Evolutionary conservation across 2,888 invertebrate species (phyloP), one percentile per base, ranked within the genome.

Genomic region (Andricus curvator): DNA sequence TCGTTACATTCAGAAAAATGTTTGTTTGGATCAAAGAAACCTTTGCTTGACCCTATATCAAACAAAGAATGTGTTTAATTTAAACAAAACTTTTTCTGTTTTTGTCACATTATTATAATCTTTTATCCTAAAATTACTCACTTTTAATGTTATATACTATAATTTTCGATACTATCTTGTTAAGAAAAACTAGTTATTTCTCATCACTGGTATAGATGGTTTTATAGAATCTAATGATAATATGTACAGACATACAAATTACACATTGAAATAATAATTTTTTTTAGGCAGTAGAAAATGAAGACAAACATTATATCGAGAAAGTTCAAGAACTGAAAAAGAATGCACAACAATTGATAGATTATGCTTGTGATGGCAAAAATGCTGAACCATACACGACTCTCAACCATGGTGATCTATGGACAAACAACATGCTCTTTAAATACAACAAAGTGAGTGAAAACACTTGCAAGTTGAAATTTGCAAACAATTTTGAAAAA

Each of bases 381-480:
- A 78, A 77, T 8, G 87, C 86, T 4, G 88, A 88, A 80, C 88
- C 88, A 0, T 88, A 86, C 60, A 80, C 86, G 11, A 86, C 86
- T 41, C 20, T 88, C 0, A 83, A 83, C 15, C 88, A 88, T 9
- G 88, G 88, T 11, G 88, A 88, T 68, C 78, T 70, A 66, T 88
- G 88, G 87, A 85, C 85, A 5, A 86, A 85, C 20, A 88, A 88
- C 78, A 84, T 87, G 78, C 79, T 88, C 15, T 88, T 86, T 66
- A 86, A 83, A 76, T 88, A 88, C 68, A 81, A 84, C 0, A 37
- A 87, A 85, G 87, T 88, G 80, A 62, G 37, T 29, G n/a, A 20
- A 56, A 74, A 20, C 64, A 51, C 56, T 48, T 44, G 3, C 11
- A 25, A 62, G 9, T 25, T 25, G 25, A 25, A 62, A 25, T 8